phyloP scores from a whole-genome alignment of 1,140 invertebrate species.

The Pinna nobilis region DNA sequence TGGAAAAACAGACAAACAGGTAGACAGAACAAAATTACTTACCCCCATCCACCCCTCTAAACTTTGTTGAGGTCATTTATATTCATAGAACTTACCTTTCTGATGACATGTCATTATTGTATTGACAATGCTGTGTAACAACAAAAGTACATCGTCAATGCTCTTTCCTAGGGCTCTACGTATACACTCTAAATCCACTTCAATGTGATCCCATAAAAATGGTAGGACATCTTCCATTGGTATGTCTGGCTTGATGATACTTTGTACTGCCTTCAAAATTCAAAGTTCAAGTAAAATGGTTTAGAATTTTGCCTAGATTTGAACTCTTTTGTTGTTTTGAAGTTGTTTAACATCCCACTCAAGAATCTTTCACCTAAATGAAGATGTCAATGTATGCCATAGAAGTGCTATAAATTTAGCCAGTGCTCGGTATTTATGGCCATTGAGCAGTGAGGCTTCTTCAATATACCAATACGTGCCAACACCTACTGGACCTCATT shows the following conservation, averaged over 20 bases:
- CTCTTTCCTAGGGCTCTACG: conserved; percentile 46
- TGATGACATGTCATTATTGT: conserved; percentile 33
- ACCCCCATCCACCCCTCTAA: background rate
- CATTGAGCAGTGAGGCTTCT: too few relatives aligned
- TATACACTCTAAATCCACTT: conserved; percentile 45
- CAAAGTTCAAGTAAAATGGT: background rate
- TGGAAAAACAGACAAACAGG: background rate
- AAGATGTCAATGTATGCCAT: too few relatives aligned
- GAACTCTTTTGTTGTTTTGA: too few relatives aligned
- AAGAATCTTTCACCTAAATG: too few relatives aligned
- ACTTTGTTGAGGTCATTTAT: background rate
- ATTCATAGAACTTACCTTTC: background rate
- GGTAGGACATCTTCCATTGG: conserved; percentile 2
- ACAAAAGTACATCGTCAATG: conserved; percentile 54
- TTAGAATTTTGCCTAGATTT: background rate
- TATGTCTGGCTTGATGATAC: conserved; percentile 46
- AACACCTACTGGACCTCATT: too few relatives aligned
- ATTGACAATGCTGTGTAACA: conserved; percentile 49
- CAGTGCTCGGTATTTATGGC: too few relatives aligned
- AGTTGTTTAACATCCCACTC: too few relatives aligned
- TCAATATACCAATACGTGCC: too few relatives aligned
- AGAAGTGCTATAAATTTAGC: too few relatives aligned
- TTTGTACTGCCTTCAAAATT: conserved; percentile 32
- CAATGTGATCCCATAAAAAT: conserved; percentile 54
- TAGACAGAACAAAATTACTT: background rate